These are phyloP conservation scores for Ormyrus nitidulus DNA, from an alignment of 2,888 invertebrate genomes.

Conservation along the genomic window DNA sequence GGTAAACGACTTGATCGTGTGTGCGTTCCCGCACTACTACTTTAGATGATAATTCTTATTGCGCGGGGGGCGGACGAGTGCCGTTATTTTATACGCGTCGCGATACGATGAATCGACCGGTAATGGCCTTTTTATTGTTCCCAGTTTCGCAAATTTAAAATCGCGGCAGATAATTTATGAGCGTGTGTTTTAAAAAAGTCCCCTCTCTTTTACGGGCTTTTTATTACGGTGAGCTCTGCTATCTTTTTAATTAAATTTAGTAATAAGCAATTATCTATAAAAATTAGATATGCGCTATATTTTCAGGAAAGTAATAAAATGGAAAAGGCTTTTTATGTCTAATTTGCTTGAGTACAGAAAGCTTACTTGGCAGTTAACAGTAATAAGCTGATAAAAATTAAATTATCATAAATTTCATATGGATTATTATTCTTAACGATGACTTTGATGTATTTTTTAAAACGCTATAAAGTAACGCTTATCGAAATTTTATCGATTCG, in stretches of 20 bases:
- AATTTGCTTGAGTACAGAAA: background rate
- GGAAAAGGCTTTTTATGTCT: too few relatives aligned
- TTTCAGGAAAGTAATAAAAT: too few relatives aligned
- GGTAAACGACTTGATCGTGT: constrained; percentile 32
- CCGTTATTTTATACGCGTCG: background rate
- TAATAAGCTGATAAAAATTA: constrained; percentile 28
- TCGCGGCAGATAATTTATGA: too few relatives aligned
- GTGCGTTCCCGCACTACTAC: constrained; percentile 28
- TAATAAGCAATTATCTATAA: too few relatives aligned
- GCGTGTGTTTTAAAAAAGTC: too few relatives aligned
- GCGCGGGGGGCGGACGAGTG: background rate
- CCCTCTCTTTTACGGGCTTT: too few relatives aligned
- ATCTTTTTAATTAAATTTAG: too few relatives aligned
- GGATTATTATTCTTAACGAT: constrained; percentile 21
- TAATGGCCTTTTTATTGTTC: background rate
- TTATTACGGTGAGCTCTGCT: too few relatives aligned
- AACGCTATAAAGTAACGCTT: constrained; percentile 41
- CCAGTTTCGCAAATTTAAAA: too few relatives aligned
- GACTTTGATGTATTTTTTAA: constrained; percentile 38
- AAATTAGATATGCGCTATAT: too few relatives aligned
- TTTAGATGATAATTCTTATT: constrained; percentile 30
- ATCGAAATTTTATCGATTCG: constrained; percentile 45
- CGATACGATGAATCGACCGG: constrained; percentile 2
- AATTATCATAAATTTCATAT: constrained; percentile 6
- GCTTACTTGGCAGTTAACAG: background rate